A percentile compares a stretch with the other conserved stretches of the same genome.
These are phyloP conservation scores for Plagodis dolabraria DNA, from an alignment of 2,888 invertebrate genomes.

Conservation along the genomic window DNA sequence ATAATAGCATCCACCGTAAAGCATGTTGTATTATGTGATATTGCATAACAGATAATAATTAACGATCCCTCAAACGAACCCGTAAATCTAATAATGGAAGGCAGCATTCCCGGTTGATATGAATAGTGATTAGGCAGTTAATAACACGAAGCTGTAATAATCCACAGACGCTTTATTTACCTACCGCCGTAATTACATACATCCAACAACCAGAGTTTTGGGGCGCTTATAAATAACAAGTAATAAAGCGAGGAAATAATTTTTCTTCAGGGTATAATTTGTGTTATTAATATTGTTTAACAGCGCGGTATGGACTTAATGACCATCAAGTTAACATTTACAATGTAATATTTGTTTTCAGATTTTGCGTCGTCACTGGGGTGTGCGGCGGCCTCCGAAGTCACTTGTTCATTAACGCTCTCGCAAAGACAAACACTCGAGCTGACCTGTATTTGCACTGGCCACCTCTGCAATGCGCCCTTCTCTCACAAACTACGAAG, in stretches of 20 bases:
- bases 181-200: constrained; percentile 28
- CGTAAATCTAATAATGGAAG: constrained; percentile 17
- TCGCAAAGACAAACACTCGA: constrained; percentile 51
- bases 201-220: constrained; percentile 26
- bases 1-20: no score
- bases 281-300: constrained; percentile 22
- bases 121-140: constrained; percentile 24
- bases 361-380: constrained; percentile 63
- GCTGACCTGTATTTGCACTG: constrained; percentile 65
- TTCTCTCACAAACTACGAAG: constrained; percentile 56
- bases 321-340: constrained; percentile 25
- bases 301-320: constrained; percentile 17
- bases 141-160: constrained; percentile 14
- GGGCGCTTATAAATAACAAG: constrained; percentile 29
- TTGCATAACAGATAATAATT: constrained; percentile 4
- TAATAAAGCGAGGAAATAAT: constrained; percentile 26
- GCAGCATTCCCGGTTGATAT: constrained; percentile 8
- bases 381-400: constrained; percentile 52
- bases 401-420: constrained; percentile 58
- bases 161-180: constrained; percentile 17
- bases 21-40: neutral
- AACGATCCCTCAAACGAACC: constrained; percentile 10
- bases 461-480: constrained; percentile 67
- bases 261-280: constrained; percentile 25
- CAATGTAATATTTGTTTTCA: constrained; percentile 47